Evolutionary conservation across 2,113 vertebrate genomes (phyloP), one percentile per base, ranked within the genome.

Genomic region (Cololabis saira): DNA sequence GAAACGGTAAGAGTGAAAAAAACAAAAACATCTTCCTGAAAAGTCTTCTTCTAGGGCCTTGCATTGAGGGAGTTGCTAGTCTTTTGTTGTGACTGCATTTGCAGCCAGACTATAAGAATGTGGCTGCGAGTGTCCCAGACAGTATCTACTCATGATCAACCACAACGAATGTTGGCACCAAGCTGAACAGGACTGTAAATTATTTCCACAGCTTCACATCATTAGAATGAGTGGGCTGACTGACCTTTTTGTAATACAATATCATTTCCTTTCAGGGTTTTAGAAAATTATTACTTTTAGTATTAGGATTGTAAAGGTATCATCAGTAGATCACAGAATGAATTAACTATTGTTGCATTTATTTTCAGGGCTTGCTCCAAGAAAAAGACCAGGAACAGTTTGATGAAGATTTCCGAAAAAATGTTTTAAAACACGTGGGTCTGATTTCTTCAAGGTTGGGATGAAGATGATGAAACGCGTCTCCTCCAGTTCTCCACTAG

Each of bases 301-400:
- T 27, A 27, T 27, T 27, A 27, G 33, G 1, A 37, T 37, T 37
- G 6, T 37, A 27, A 27, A 27, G 5, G 24, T 5, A 37, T 37
- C 33, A 11, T 37, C 33, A 37, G 4, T 16, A 4, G 14, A 16
- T 22, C 14, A n/a, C n/a, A n/a, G 7, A 12, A 9, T n/a, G 9
- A 50, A 15, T 43, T 18, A 58, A 69, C 10, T 16, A 0, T 18
- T 4, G 15, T 12, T 49, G 1, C n/a, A n/a, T 57, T 19, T 43
- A 0, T 68, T 87, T 74, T 24, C 45, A 99, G 96, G 98, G 97
- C 37, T 84, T 97, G 76, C 91, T 98, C 78, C 95, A 88, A 78
- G 92, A 95, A 71, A 91, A 93, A 0, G 96, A 98, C 60, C 77
- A 97, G 45, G 70, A 95, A 41, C 88, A 95, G 88, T 96, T 97